A percentile compares a stretch with the other conserved stretches of the same genome.
Evolutionary conservation across 2,888 invertebrate species (phyloP).

Genomic region (Apamea sordens): DNA sequence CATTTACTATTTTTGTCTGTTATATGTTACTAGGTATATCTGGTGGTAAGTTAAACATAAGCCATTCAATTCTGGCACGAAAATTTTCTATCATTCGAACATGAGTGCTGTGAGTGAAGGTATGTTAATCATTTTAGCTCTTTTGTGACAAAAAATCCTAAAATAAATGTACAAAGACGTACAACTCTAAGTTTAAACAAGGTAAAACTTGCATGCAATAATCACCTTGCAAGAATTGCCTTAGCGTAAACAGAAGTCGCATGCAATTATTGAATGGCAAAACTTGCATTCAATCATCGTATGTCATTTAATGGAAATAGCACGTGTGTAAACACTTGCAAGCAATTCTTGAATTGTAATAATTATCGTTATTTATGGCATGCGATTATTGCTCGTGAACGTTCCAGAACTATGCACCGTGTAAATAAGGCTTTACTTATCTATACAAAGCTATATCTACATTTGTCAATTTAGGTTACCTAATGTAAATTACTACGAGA

Average conservation of each 20-base stretch:
- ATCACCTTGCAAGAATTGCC: background rate
- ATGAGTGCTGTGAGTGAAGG: background rate
- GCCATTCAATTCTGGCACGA: background rate
- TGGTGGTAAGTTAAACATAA: too few relatives aligned
- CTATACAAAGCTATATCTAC: background rate
- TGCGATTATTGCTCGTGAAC: background rate
- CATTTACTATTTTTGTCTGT: too few relatives aligned
- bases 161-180: background rate
- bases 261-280: background rate
- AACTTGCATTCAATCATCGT: background rate
- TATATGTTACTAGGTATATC: too few relatives aligned
- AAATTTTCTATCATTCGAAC: background rate
- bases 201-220: background rate
- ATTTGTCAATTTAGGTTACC: conserved; percentile 6
- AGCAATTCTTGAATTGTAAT: background rate
- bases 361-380: background rate
- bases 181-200: background rate
- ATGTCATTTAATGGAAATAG: background rate
- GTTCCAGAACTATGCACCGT: background rate
- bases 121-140: background rate
- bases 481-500: conserved; percentile 5
- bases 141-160: background rate
- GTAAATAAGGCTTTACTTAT: background rate
- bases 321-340: background rate
- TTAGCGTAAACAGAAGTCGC: background rate